These are phyloP conservation scores for Wasmannia auropunctata DNA, from an alignment of 1,140 invertebrate genomes.

Conservation along the genomic window DNA sequence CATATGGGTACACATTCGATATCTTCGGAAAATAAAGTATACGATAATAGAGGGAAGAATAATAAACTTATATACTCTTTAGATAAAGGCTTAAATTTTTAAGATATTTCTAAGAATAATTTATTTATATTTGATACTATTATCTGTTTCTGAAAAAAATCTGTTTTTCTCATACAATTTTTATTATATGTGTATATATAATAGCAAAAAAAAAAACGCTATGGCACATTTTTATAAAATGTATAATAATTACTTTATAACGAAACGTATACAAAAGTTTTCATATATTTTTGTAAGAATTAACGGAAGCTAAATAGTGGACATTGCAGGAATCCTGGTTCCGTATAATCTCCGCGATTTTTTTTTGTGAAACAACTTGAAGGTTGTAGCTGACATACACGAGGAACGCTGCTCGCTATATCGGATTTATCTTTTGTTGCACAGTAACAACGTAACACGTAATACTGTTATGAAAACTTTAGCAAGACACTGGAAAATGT, in stretches of 20 bases:
- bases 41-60: neutral
- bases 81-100: neutral
- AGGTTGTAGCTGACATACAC: neutral
- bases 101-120: neutral
- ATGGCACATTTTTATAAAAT: neutral
- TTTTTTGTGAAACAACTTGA: constrained; percentile 14
- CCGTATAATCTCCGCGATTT: neutral
- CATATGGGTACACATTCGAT: neutral
- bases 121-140: neutral
- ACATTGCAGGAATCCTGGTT: neutral
- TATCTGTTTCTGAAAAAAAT: neutral
- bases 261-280: neutral
- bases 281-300: neutral
- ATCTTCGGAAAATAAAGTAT: neutral
- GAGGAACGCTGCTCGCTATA: neutral
- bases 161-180: neutral
- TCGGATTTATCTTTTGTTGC: constrained; percentile 8
- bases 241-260: neutral
- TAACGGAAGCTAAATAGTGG: neutral
- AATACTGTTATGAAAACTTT: constrained; percentile 33
- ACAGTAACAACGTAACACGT: neutral
- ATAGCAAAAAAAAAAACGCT: no score
- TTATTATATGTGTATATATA: neutral
- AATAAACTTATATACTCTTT: neutral
- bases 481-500: constrained; percentile 1